Conservation (phyloP, 53 echinoderm and acorn worm genomes). For the Luidia sarsii region DNA sequence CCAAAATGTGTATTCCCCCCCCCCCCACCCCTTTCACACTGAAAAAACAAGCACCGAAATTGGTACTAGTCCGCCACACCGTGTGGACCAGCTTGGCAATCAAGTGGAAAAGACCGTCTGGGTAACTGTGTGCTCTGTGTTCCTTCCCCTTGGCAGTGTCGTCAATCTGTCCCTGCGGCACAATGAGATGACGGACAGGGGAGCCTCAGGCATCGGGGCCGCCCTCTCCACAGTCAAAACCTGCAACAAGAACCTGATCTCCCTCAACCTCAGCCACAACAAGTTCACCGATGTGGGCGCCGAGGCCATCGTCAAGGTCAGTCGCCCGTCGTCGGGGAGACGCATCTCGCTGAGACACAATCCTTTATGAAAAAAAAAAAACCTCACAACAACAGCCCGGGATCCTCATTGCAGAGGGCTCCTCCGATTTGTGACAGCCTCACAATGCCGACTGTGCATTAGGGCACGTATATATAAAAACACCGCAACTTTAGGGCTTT, state of each 20-base stretch:
- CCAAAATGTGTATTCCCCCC: no score
- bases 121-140: no score
- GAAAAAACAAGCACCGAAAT: no score
- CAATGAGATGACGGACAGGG: slow-evolving; percentile 93
- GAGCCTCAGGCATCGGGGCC: slow-evolving; percentile 76
- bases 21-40: no score
- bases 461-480: no score
- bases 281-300: slow-evolving; percentile 84
- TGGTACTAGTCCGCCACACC: no score
- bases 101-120: no score
- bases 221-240: slow-evolving; percentile 90
- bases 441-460: background rate
- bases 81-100: no score
- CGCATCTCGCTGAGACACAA: background rate
- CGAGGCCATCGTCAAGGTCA: slow-evolving; percentile 78
- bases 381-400: background rate
- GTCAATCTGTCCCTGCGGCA: slow-evolving; percentile 81
- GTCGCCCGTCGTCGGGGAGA: background rate
- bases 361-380: no score
- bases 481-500: no score
- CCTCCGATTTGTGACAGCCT: background rate
- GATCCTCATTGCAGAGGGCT: background rate
- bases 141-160: slow-evolving; percentile 47
- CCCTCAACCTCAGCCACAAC: slow-evolving; percentile 87
- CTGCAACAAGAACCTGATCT: slow-evolving; percentile 90